Evolutionary conservation across 2,113 vertebrate genomes (phyloP).

Genomic region (Oreocharis arfaki): DNA sequence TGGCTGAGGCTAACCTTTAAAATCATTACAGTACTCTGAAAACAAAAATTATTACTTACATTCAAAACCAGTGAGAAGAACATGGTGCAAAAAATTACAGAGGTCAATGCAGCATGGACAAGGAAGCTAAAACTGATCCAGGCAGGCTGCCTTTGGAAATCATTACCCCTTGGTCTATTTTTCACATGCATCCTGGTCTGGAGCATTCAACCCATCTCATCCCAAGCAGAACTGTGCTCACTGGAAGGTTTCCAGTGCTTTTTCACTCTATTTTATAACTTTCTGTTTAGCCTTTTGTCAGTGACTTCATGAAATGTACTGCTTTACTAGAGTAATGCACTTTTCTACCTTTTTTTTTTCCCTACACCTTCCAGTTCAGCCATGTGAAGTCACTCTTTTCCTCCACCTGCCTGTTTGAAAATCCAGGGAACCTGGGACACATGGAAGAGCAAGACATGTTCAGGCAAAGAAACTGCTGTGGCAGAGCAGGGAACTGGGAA

Average conservation of each 20-base stretch:
- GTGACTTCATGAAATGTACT: neutral
- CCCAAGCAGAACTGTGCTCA: rapidly evolving
- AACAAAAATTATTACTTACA: neutral
- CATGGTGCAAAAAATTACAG: neutral
- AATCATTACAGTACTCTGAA: neutral
- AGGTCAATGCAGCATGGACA: neutral
- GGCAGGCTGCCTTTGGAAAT: neutral
- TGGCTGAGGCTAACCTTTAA: neutral
- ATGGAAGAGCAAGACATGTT: neutral
- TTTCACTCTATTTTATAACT: neutral
- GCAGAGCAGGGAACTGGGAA: neutral
- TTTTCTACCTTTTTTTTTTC: neutral
- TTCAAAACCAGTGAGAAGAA: neutral
- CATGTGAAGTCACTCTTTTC: neutral
- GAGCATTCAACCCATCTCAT: neutral
- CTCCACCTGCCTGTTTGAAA: neutral
- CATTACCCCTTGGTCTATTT: neutral
- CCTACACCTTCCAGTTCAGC: neutral
- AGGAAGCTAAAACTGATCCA: neutral
- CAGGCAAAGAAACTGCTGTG: neutral
- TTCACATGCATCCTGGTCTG: neutral
- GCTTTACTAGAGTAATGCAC: neutral
- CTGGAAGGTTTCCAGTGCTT: neutral
- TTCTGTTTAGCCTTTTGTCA: neutral
- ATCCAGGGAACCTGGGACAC: neutral